A percentile compares a stretch with the other conserved stretches of the same genome.
Conservation (phyloP, 2,888 invertebrate species). For the Marasmarcha lunaedactyla region DNA sequence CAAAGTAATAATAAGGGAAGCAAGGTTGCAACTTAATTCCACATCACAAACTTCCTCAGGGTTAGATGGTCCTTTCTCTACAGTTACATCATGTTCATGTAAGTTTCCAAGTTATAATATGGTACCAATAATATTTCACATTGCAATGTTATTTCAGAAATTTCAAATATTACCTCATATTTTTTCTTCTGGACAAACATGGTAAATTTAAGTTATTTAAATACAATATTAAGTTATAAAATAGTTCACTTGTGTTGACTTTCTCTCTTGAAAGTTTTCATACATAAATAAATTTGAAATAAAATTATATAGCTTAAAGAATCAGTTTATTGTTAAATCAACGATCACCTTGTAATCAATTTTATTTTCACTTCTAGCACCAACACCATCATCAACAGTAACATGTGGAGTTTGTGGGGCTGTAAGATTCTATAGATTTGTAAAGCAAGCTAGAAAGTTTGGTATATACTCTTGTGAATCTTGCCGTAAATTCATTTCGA, state of each 20-base stretch:
- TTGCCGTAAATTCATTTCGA: slow-evolving; percentile 88
- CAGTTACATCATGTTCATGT: slow-evolving; percentile 45
- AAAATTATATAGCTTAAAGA: too few relatives aligned
- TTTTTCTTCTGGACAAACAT: too few relatives aligned
- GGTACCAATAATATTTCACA: slow-evolving; percentile 7
- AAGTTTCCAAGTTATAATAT: too few relatives aligned
- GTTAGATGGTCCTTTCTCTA: slow-evolving; percentile 77
- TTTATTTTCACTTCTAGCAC: slow-evolving; percentile 37
- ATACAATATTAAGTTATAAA: too few relatives aligned
- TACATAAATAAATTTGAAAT: too few relatives aligned
- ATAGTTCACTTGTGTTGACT: too few relatives aligned
- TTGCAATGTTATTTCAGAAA: too few relatives aligned
- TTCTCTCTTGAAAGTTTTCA: too few relatives aligned
- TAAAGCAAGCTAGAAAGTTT: slow-evolving; percentile 84
- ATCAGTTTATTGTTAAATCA: too few relatives aligned
- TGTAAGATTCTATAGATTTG: slow-evolving; percentile 79
- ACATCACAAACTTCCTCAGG: slow-evolving; percentile 48
- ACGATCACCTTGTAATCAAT: too few relatives aligned
- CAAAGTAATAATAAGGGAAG: slow-evolving; percentile 78
- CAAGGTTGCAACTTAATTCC: slow-evolving; percentile 73
- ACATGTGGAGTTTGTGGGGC: slow-evolving; percentile 86
- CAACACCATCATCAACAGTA: slow-evolving; percentile 73
- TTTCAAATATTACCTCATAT: too few relatives aligned
- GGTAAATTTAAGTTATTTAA: too few relatives aligned
- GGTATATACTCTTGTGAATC: slow-evolving; percentile 88